Evolutionary conservation across 2,888 invertebrate species (phyloP).

Genomic region (Lysandra bellargus): DNA sequence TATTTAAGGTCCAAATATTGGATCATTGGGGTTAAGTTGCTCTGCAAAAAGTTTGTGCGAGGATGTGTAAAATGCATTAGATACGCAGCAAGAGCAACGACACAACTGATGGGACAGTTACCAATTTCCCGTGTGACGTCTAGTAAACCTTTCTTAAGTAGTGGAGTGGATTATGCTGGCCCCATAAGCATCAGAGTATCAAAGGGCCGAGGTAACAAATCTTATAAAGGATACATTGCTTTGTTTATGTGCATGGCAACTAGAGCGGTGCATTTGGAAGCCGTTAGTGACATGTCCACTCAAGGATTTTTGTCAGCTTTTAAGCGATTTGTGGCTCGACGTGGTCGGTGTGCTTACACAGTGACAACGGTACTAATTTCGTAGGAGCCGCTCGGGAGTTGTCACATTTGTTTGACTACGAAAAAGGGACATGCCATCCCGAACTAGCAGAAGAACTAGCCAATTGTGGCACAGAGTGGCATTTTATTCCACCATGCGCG

Average conservation of each 20-base stretch:
- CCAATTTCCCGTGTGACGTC: background rate
- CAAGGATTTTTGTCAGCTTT: slow-evolving; percentile 38
- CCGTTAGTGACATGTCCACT: slow-evolving; percentile 35
- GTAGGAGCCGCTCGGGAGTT: slow-evolving; percentile 37
- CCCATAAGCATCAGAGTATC: slow-evolving; percentile 31
- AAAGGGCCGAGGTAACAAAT: slow-evolving; percentile 37
- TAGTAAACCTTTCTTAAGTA: background rate
- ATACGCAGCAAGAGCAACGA: background rate
- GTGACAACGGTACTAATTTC: slow-evolving; percentile 40
- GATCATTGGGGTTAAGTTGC: slow-evolving; percentile 32
- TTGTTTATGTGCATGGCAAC: slow-evolving; percentile 37
- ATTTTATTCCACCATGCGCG: slow-evolving; percentile 41
- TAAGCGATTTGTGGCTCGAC: slow-evolving; percentile 37
- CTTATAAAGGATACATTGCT: slow-evolving; percentile 34
- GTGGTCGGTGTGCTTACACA: slow-evolving; percentile 38
- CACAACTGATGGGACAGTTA: slow-evolving; percentile 20
- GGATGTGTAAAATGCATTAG: slow-evolving; percentile 14
- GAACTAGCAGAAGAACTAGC: too few relatives aligned
- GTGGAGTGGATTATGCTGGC: slow-evolving; percentile 11
- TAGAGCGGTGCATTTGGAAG: slow-evolving; percentile 38
- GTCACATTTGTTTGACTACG: slow-evolving; percentile 34
- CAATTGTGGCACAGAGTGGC: too few relatives aligned
- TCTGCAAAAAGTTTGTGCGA: background rate
- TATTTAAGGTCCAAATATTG: slow-evolving; percentile 38
- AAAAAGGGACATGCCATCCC: too few relatives aligned